These are phyloP conservation scores for Subacronicta megacephala DNA, from an alignment of 2,888 invertebrate species.

Conservation along the genomic window DNA sequence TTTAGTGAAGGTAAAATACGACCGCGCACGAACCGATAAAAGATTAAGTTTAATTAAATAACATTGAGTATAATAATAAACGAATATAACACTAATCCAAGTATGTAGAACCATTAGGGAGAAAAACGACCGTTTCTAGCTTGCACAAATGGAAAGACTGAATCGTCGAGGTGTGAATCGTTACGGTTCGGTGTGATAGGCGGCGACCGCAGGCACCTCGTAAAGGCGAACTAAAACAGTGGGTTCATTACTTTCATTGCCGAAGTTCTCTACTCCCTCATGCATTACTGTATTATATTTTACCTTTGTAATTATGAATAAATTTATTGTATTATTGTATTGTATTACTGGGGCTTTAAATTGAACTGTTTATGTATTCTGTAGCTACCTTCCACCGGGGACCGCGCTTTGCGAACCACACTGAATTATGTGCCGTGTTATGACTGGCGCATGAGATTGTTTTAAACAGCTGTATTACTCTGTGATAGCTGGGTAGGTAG, in stretches of 20 bases:
- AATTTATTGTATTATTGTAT: no score
- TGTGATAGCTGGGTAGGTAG: constrained; percentile 16
- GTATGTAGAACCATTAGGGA: constrained; percentile 19
- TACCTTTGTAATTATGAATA: no score
- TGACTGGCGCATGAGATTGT: constrained; percentile 49
- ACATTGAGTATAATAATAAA: constrained; percentile 20
- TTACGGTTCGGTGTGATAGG: constrained; percentile 57
- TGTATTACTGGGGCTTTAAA: constrained; percentile 69
- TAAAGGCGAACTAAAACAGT: constrained; percentile 67
- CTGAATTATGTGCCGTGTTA: constrained; percentile 57
- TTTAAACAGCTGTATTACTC: constrained; percentile 42
- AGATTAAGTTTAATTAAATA: constrained; percentile 36
- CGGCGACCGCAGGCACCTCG: constrained; percentile 61
- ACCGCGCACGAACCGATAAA: no score
- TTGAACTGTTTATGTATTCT: constrained; percentile 77
- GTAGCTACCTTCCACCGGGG: constrained; percentile 56
- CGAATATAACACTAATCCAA: constrained; percentile 22
- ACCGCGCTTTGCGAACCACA: constrained; percentile 38
- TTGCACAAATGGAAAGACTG: constrained; percentile 39
- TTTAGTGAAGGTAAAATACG: no score
- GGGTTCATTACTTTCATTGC: constrained; percentile 66
- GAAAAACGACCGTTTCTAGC: constrained; percentile 41
- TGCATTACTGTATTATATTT: no score
- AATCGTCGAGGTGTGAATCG: constrained; percentile 47
- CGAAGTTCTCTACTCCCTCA: constrained; percentile 66